phyloP scores from a whole-genome alignment of 1,140 invertebrate species.

The Harlomillsia oculata region DNA sequence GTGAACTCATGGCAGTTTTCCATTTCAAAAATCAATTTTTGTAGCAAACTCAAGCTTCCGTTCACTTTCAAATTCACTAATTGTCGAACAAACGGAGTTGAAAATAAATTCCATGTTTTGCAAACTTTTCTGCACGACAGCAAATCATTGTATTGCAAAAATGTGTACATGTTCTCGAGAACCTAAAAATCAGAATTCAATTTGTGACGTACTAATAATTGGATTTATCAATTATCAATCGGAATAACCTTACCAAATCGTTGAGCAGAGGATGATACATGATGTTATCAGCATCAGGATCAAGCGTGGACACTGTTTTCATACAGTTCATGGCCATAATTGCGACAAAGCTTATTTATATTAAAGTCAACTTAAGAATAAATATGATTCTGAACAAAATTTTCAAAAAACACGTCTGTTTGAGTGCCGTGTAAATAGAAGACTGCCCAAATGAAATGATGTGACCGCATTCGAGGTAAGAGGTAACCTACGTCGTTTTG shows the following conservation, averaged over 20 bases:
- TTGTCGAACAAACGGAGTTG: neutral
- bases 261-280: slow-evolving; percentile 6
- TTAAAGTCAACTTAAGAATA: no score
- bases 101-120: slow-evolving; percentile 1
- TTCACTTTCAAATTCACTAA: neutral
- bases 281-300: neutral
- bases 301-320: no score
- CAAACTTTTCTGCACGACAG: neutral
- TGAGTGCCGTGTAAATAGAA: no score
- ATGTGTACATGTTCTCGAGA: neutral
- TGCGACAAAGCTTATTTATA: no score
- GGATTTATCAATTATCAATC: neutral
- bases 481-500: no score
- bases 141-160: neutral
- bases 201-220: neutral
- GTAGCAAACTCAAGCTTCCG: neutral
- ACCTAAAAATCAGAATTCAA: neutral
- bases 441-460: no score
- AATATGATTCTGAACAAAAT: no score
- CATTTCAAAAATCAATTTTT: neutral
- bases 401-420: no score
- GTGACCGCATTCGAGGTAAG: no score
- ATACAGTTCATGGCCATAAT: no score
- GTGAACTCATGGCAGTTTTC: neutral
- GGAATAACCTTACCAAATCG: slow-evolving; percentile 2